Percentiles rank a stretch among this genome's conserved stretches.
These are phyloP conservation scores for Phylloscopus trochilus DNA, from an alignment of 2,113 vertebrate genomes.

Conservation along the genomic window DNA sequence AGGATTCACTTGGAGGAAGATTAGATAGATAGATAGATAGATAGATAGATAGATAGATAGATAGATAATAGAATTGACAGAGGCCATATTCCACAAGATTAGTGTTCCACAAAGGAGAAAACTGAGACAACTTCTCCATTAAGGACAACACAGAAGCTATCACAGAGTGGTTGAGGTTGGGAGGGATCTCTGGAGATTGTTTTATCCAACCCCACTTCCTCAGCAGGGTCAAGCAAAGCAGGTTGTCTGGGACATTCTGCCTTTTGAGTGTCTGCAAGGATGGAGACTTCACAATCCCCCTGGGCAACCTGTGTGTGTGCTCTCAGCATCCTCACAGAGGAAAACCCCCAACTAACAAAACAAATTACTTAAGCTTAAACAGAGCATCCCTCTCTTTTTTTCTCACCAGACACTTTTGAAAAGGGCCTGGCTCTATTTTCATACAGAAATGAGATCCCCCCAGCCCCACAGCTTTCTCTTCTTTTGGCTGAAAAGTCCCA, in stretches of 20 bases:
- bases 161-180: background rate
- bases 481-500: background rate
- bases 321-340: background rate
- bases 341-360: background rate
- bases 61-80: fast-evolving
- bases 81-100: background rate
- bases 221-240: background rate
- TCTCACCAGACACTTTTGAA: background rate
- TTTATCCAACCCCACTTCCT: background rate
- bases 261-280: background rate
- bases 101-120: background rate
- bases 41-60: fast-evolving
- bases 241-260: no score
- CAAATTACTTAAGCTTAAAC: background rate
- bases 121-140: background rate
- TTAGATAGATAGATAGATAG: background rate
- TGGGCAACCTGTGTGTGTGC: background rate
- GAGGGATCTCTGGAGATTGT: background rate
- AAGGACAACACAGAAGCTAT: background rate
- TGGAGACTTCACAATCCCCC: background rate
- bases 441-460: background rate
- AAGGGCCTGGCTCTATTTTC: background rate
- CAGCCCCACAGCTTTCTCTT: background rate
- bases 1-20: background rate
- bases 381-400: background rate